Base-by-base conservation (phyloP, 2,888 invertebrate species). In the Trissonchulus sp. region DNA sequence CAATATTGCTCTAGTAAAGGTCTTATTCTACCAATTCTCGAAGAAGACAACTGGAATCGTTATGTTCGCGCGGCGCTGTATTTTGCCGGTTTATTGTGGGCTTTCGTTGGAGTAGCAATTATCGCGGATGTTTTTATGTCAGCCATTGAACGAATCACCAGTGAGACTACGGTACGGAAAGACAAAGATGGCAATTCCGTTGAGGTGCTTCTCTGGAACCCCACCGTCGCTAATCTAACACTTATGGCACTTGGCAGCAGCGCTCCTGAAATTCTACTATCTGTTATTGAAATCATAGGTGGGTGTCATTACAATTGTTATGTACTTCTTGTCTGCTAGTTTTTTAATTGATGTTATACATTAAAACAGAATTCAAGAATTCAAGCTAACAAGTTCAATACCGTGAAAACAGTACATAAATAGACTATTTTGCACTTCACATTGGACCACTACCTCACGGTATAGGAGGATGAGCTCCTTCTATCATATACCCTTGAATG, bases 81-180 rank as follows among this genome's bases (percentile, higher is more conserved):
- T 36, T 69, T 69, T 36, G 71, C 37, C 8, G 71, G 71, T n/a
- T n/a, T 69, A 35, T 36, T 69, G 8, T 69, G 71, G 71, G 34
- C 71, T 8, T 69, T 69, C n/a, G 3, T 69, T 2, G 71, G 88
- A 8, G 79, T 88, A 3, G 87, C 88, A 75, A 88, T 89, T 78
- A 86, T 88, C 31, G 88, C 88, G 23, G 88, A 89, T 79, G 85
- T 88, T 75, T 88, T 89, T 82, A 89, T 89, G 88, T 87, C 87
- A 76, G 83, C 88, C 75, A 89, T 89, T 75, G 88, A 89, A 80
- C 87, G 86, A 79, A 89, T 89, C 79, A 89, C 88, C 31, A 87
- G 87, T 78, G 8, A 48, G 48, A 48, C 48, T 48, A 86, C 85
- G 79, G 88, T 86, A 23, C 81, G 85, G 68, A 86, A 84, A 79